Evolutionary conservation across 2,113 vertebrate species (phyloP).

Genomic region (Dasyurus viverrinus): DNA sequence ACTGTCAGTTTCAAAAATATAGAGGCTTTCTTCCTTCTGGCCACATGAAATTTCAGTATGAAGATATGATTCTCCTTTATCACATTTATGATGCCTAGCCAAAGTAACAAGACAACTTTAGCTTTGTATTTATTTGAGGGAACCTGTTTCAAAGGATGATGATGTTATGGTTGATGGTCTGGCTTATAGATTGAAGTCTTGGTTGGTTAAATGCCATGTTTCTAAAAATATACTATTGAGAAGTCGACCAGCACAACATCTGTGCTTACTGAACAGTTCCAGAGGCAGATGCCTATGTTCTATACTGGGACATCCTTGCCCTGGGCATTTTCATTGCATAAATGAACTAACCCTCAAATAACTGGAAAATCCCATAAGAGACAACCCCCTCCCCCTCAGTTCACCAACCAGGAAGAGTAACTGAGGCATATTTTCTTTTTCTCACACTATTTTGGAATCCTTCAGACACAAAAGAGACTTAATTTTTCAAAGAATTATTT

Average conservation of each 20-base stretch:
- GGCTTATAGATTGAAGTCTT: slow-evolving; percentile 15
- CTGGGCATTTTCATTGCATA: neutral
- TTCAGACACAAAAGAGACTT: neutral
- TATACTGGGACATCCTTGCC: neutral
- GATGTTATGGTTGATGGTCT: slow-evolving; percentile 9
- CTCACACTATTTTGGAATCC: slow-evolving; percentile 38
- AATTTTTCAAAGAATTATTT: slow-evolving; percentile 3
- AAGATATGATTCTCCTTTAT: slow-evolving; percentile 10
- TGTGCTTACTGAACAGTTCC: neutral
- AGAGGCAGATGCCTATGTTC: slow-evolving; percentile 7
- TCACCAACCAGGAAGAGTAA: slow-evolving; percentile 23
- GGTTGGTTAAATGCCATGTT: slow-evolving; percentile 41
- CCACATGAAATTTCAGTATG: slow-evolving; percentile 3
- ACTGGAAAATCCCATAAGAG: slow-evolving; percentile 15
- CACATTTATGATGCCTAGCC: slow-evolving; percentile 43
- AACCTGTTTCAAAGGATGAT: slow-evolving; percentile 8
- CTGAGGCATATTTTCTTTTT: neutral
- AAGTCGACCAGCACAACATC: slow-evolving; percentile 13
- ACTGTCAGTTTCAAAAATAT: neutral
- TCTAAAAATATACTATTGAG: slow-evolving; percentile 64
- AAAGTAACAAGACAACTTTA: slow-evolving; percentile 56
- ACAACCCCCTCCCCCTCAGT: neutral
- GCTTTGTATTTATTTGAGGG: slow-evolving; percentile 53
- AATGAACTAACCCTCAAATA: neutral
- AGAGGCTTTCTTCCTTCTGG: neutral